Evolutionary conservation across 2,113 vertebrate genomes (phyloP).

Genomic region (Hipposideros armiger): DNA sequence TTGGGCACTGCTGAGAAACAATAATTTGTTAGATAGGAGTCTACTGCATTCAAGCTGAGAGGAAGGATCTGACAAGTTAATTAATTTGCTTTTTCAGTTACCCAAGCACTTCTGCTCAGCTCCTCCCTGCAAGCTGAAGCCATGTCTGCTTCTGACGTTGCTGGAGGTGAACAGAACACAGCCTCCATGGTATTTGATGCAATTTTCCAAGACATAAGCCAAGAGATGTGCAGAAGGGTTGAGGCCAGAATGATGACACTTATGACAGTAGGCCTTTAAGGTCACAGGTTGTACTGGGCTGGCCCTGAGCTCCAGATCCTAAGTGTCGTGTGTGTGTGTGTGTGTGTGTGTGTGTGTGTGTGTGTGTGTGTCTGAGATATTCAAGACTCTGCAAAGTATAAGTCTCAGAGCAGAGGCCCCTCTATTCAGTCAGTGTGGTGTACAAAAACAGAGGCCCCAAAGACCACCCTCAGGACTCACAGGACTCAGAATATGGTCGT

Average conservation of each 20-base stretch:
- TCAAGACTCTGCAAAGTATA: neutral
- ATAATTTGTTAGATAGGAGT: constrained; percentile 32
- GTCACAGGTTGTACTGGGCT: neutral
- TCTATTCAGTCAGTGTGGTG: neutral
- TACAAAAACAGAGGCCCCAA: neutral
- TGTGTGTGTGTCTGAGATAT: neutral
- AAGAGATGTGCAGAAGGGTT: neutral
- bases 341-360: too few species aligned
- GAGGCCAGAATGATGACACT: neutral
- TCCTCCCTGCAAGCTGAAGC: neutral
- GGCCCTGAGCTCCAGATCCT: neutral
- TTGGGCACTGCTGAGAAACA: constrained; percentile 54
- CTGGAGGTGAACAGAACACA: fast-evolving
- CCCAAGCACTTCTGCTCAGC: neutral
- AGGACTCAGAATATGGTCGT: neutral
- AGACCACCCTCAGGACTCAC: neutral
- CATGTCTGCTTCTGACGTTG: neutral
- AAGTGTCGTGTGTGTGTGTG: neutral
- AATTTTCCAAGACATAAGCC: neutral
- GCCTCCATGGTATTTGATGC: fast-evolving
- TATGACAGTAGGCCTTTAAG: neutral
- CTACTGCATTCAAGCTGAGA: constrained; percentile 30
- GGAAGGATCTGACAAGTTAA: constrained; percentile 49
- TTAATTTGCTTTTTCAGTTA: constrained; percentile 57
- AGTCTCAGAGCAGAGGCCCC: neutral